Conservation (phyloP, 1,140 invertebrate genomes). For the Forficula auricularia region DNA sequence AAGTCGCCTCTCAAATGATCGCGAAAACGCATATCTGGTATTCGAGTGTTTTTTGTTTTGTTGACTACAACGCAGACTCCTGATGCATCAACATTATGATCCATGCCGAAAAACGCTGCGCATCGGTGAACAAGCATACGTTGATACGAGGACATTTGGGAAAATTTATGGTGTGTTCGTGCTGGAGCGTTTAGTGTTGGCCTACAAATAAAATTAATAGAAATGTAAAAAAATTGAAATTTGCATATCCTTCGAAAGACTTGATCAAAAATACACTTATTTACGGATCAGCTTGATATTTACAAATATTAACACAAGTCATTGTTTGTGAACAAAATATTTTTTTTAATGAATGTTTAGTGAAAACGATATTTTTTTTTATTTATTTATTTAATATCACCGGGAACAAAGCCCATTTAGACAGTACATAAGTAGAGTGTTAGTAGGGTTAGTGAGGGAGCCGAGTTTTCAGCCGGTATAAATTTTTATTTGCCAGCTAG, state of each 20-base stretch:
- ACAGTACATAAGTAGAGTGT: too few relatives aligned
- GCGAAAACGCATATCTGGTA: slow-evolving; percentile 34
- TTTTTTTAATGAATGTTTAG: too few relatives aligned
- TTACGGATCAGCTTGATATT: background rate
- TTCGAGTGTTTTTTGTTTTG: slow-evolving; percentile 54
- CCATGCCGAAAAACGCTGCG: slow-evolving; percentile 81
- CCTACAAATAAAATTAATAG: background rate
- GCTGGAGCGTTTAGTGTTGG: too few relatives aligned
- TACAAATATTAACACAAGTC: slow-evolving; percentile 11
- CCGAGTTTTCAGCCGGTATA: too few relatives aligned
- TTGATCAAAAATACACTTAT: too few relatives aligned
- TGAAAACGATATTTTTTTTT: too few relatives aligned
- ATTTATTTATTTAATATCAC: too few relatives aligned
- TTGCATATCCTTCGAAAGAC: too few relatives aligned
- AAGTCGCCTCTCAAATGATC: slow-evolving; percentile 24
- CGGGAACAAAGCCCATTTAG: too few relatives aligned
- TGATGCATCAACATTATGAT: slow-evolving; percentile 79
- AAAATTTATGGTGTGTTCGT: slow-evolving; percentile 62
- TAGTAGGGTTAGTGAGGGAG: too few relatives aligned
- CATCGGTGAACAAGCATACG: slow-evolving; percentile 87
- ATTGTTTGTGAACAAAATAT: too few relatives aligned
- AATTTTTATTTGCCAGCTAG: too few relatives aligned
- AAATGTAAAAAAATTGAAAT: background rate
- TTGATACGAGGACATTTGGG: slow-evolving; percentile 82
- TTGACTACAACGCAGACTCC: slow-evolving; percentile 72